A percentile compares a stretch with the other conserved stretches of the same genome.
phyloP scores from a whole-genome alignment of 2,113 vertebrate genomes.

The Sturnira hondurensis region DNA sequence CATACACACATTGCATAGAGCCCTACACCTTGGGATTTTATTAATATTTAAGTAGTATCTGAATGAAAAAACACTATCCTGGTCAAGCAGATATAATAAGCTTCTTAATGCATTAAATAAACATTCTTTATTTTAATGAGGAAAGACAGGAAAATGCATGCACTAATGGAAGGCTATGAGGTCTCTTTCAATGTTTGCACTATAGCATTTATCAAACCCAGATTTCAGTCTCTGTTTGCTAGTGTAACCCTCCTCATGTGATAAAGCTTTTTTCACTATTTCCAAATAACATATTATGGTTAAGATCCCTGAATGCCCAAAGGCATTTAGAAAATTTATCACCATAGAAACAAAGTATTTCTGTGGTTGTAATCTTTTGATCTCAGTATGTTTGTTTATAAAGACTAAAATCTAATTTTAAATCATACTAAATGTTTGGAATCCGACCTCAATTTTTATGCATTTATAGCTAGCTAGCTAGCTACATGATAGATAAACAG shows the following conservation, averaged over 20 bases:
- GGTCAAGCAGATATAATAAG: neutral
- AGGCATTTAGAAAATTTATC: neutral
- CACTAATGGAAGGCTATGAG: neutral
- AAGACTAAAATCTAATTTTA: constrained; percentile 2
- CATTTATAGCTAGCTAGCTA: neutral
- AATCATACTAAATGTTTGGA: neutral
- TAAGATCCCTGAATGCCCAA: neutral
- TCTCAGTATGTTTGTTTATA: neutral
- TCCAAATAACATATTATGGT: neutral
- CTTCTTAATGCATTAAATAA: neutral
- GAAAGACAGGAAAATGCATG: neutral
- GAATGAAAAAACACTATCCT: neutral
- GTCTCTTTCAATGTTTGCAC: neutral
- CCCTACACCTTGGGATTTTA: neutral
- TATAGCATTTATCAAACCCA: neutral
- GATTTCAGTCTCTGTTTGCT: neutral
- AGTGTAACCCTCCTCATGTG: neutral
- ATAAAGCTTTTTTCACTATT: neutral
- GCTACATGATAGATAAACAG: neutral
- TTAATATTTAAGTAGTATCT: neutral
- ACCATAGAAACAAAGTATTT: constrained; percentile 12
- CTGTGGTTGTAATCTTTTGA: neutral
- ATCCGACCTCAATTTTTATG: neutral
- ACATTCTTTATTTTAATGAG: neutral
- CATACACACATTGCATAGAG: neutral